These are phyloP conservation scores for Rousettus madagascariensis DNA, from an alignment of 2,797 vertebrate species.

Conservation along the genomic window DNA sequence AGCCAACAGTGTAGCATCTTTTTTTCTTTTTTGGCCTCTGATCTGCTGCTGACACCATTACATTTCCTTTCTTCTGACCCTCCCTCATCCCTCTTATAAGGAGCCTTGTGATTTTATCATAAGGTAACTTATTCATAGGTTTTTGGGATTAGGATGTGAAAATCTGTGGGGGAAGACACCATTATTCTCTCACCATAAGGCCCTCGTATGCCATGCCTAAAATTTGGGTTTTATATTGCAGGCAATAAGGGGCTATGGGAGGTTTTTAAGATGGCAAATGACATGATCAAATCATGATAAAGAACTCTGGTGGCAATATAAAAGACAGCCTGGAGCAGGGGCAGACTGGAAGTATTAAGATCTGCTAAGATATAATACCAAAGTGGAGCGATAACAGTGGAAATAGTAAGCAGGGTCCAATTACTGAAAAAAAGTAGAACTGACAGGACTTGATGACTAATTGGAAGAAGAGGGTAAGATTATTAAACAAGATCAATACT, in stretches of 20 bases:
- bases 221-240: background rate
- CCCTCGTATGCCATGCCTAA: background rate
- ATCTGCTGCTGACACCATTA: background rate
- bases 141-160: background rate
- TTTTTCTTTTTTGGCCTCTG: background rate
- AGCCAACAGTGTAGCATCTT: background rate
- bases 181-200: background rate
- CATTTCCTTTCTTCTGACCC: background rate
- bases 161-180: background rate
- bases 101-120: background rate
- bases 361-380: background rate
- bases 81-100: background rate
- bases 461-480: background rate
- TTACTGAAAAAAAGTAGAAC: background rate
- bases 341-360: background rate
- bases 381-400: background rate
- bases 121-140: background rate
- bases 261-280: background rate
- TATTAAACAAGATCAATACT: background rate
- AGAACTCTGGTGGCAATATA: background rate
- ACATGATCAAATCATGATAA: background rate
- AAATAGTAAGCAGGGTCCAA: background rate
- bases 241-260: background rate
- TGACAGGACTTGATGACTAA: background rate
- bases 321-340: background rate